Evolutionary conservation across 2,888 invertebrate genomes (phyloP), one percentile per base, ranked within the genome.

Genomic region (Cataglyphis albicans): DNA sequence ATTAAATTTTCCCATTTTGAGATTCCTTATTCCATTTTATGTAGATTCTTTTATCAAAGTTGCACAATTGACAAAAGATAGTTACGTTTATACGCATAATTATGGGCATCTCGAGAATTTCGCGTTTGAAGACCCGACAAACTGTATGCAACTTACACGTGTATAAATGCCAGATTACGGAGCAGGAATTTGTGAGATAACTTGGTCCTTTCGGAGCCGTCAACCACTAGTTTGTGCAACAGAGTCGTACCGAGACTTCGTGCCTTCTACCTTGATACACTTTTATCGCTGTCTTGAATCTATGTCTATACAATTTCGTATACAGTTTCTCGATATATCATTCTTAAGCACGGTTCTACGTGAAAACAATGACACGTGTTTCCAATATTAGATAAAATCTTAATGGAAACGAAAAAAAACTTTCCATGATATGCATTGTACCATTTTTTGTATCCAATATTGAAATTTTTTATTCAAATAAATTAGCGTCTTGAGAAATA

Each of bases 101-200:
- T 91, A 92, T 88, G 85, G 81, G 86, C 73, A 88, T 85, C 75
- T 85, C 78, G 82, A 82, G 67, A 63, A 72, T 70, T 52, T 84
- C 67, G 82, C 68, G 76, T 73, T 67, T 61, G 70, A 75, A 73
- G 85, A 88, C 82, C 67, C 68, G 82, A 81, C 76, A 83, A 86
- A 84, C 81, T 86, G 67, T 81, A 78, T 75, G 68, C 55, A 55
- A 32, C 21, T 25, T 73, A 82, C 81, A 68, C 65, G 57, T 72
- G 84, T 78, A 83, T 70, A 87, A 83, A 85, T 75, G 81, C 74
- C 65, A 78, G 78, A 84, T 80, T 85, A 76, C 82, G 82, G 67
- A 70, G 65, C 81, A 83, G 87, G 81, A 84, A 84, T 88, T 87
- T 85, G 82, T 74, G 82, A 89, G 90, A 93, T 92, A 90, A 92